These are phyloP conservation scores for Pegoplata infirma DNA, from an alignment of 2,888 invertebrate species.

Conservation along the genomic window DNA sequence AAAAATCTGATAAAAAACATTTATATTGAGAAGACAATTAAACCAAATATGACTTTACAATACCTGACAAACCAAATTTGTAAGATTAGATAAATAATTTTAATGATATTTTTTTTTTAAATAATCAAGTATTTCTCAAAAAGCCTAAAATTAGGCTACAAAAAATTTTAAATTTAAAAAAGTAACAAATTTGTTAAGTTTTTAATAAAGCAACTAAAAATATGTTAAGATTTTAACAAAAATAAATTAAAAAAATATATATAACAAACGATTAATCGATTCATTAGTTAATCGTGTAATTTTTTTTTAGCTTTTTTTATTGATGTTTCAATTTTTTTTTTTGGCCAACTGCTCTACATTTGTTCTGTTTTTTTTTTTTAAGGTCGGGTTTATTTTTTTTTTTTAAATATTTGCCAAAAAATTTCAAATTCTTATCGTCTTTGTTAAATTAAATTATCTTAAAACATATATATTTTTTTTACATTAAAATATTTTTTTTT, in stretches of 20 bases:
- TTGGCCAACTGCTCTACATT: too few relatives aligned
- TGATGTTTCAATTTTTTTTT: too few relatives aligned
- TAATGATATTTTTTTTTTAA: neutral
- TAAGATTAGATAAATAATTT: conserved; percentile 1
- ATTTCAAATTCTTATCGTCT: neutral
- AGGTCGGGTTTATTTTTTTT: neutral
- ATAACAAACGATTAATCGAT: neutral
- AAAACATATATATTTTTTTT: neutral
- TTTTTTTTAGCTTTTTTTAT: too few relatives aligned
- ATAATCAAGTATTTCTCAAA: neutral
- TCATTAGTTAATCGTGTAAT: too few relatives aligned
- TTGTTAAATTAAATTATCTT: neutral
- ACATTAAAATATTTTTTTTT: neutral
- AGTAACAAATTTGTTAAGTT: neutral
- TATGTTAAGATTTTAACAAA: too few relatives aligned
- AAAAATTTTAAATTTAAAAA: neutral
- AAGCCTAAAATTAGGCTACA: conserved; percentile 34
- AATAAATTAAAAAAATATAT: neutral
- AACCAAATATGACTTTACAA: conserved; percentile 18
- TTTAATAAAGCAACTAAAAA: too few relatives aligned
- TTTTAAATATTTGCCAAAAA: neutral
- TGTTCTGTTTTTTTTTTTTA: neutral
- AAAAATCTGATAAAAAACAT: too few relatives aligned
- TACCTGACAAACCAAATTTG: neutral
- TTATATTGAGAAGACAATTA: neutral